Percentiles rank a stretch among this genome's conserved stretches.
Conservation (phyloP, 2,113 vertebrate species). For the Boulengeromyrus knoepffleri region DNA sequence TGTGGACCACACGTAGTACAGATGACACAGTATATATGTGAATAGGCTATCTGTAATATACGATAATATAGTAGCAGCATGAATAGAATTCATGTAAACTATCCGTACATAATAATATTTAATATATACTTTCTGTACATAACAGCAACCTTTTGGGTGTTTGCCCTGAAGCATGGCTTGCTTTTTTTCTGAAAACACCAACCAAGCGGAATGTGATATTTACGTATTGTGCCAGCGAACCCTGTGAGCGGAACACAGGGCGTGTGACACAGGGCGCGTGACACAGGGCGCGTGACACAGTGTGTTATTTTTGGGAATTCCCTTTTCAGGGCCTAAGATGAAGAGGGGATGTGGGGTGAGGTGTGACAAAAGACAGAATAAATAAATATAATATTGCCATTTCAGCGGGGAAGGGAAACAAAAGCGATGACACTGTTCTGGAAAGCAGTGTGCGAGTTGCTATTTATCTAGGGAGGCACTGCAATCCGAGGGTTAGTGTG, state of each 20-base stretch:
- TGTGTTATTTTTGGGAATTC: neutral
- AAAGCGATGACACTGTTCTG: neutral
- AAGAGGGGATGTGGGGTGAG: neutral
- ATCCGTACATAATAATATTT: no score
- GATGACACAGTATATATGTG: no score
- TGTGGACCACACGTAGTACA: no score
- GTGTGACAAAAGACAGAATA: neutral
- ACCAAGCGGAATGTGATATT: neutral
- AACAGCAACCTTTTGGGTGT: neutral
- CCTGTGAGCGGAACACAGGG: neutral
- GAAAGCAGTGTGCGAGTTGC: neutral
- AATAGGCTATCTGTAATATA: no score
- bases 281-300: neutral
- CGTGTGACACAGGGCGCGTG: neutral
- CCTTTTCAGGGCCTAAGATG: neutral
- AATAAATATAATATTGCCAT: neutral
- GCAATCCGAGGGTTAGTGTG: neutral
- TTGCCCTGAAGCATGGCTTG: neutral
- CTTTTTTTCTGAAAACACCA: neutral
- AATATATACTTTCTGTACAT: no score
- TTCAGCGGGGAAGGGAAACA: neutral
- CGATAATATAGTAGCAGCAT: no score
- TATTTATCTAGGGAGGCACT: neutral
- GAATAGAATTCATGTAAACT: no score
- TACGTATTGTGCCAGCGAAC: neutral